A percentile compares a stretch with the other conserved stretches of the same genome.
Conservation (phyloP, 2,888 invertebrate genomes). For the Coronaproctus castanopsis region DNA sequence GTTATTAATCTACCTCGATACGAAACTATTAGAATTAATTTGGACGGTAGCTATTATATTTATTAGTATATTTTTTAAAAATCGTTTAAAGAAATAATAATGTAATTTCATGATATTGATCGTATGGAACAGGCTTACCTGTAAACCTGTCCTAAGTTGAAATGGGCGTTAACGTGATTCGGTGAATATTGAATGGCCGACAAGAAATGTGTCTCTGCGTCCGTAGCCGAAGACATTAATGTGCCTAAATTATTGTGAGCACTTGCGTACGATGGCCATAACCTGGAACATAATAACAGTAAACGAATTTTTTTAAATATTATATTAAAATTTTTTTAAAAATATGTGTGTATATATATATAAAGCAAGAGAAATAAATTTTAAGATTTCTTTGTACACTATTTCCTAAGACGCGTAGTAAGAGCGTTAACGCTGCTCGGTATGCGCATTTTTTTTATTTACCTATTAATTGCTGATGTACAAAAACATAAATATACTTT, state of each 20-base stretch:
- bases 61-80: too few relatives aligned
- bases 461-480: too few relatives aligned
- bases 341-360: not conserved
- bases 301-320: not conserved
- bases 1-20: too few relatives aligned
- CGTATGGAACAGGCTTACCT: slow-evolving; percentile 45
- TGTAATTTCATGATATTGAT: too few relatives aligned
- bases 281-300: slow-evolving; percentile 32
- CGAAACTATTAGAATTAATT: too few relatives aligned
- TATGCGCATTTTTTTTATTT: too few relatives aligned
- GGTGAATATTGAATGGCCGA: slow-evolving; percentile 49
- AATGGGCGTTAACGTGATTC: slow-evolving; percentile 62
- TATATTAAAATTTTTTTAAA: not conserved
- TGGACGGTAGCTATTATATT: too few relatives aligned
- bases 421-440: too few relatives aligned
- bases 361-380: not conserved
- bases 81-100: too few relatives aligned
- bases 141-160: slow-evolving; percentile 62
- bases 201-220: slow-evolving; percentile 57
- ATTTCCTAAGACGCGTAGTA: too few relatives aligned
- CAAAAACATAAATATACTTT: too few relatives aligned
- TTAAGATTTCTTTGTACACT: too few relatives aligned
- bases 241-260: slow-evolving; percentile 76
- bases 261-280: slow-evolving; percentile 68
- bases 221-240: slow-evolving; percentile 38